These are phyloP conservation scores for Cydia amplana DNA, from an alignment of 1,140 invertebrate genomes.

Conservation along the genomic window DNA sequence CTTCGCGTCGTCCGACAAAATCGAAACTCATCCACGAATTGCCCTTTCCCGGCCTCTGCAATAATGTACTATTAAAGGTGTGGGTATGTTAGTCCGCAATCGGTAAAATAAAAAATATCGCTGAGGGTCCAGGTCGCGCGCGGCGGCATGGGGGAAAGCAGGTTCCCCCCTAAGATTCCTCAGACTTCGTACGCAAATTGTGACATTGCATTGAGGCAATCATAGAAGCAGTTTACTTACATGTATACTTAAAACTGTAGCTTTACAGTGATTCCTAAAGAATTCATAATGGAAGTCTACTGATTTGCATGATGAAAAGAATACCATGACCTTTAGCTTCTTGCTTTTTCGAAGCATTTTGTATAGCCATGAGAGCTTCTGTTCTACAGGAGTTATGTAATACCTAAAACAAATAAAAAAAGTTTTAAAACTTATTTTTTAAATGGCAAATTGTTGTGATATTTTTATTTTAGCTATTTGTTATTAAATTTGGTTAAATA, in stretches of 20 bases:
- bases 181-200: too few relatives aligned
- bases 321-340: constrained; percentile 92
- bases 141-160: too few relatives aligned
- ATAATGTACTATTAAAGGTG: too few relatives aligned
- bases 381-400: constrained; percentile 86
- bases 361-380: constrained; percentile 88
- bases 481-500: too few relatives aligned
- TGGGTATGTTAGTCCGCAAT: too few relatives aligned
- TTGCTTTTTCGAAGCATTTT: constrained; percentile 89
- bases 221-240: constrained; percentile 80
- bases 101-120: too few relatives aligned
- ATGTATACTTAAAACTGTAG: constrained; percentile 88
- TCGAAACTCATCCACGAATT: too few relatives aligned
- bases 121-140: too few relatives aligned
- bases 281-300: constrained; percentile 92
- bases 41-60: too few relatives aligned
- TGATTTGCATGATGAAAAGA: constrained; percentile 91
- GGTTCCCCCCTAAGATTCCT: too few relatives aligned
- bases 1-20: too few relatives aligned
- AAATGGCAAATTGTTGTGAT: not conserved
- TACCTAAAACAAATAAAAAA: constrained; percentile 54
- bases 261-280: constrained; percentile 63
- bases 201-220: not conserved
- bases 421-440: not conserved
- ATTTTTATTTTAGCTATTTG: too few relatives aligned